phyloP scores from a whole-genome alignment of 2,888 invertebrate species.

The Callinectes sapidus region DNA sequence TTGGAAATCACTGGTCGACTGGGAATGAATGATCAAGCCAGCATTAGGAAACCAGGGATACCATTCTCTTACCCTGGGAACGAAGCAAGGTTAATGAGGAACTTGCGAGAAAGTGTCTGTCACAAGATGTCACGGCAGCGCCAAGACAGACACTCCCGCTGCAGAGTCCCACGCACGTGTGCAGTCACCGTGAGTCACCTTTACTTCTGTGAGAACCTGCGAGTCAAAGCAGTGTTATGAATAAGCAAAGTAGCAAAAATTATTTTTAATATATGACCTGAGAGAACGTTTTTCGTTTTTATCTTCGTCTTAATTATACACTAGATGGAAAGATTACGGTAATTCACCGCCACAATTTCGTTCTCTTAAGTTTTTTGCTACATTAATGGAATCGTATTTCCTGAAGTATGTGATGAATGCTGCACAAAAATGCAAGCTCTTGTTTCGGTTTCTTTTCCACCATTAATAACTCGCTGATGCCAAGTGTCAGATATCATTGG shows the following conservation, averaged over 20 bases:
- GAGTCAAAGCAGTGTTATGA: not conserved
- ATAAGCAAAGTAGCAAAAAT: not conserved
- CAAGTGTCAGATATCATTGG: no score
- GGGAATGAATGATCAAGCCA: not conserved
- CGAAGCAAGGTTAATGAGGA: not conserved
- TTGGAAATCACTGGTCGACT: not conserved
- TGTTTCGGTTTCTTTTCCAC: no score
- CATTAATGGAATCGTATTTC: no score
- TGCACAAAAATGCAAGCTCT: no score
- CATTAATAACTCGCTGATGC: no score
- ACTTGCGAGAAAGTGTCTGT: not conserved
- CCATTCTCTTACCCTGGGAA: not conserved
- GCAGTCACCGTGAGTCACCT: not conserved
- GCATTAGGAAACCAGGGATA: not conserved
- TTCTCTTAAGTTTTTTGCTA: no score
- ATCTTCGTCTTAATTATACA: no score
- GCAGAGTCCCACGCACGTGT: not conserved
- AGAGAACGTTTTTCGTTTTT: no score
- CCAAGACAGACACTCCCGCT: not conserved
- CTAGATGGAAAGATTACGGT: no score
- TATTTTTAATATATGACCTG: no score
- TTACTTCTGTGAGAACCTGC: not conserved
- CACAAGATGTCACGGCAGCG: not conserved
- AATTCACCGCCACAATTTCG: no score
- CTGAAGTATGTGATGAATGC: no score